Percentiles rank a stretch among this genome's conserved stretches.
Conservation (phyloP, 2,797 vertebrate genomes). For the Danio tinwini region DNA sequence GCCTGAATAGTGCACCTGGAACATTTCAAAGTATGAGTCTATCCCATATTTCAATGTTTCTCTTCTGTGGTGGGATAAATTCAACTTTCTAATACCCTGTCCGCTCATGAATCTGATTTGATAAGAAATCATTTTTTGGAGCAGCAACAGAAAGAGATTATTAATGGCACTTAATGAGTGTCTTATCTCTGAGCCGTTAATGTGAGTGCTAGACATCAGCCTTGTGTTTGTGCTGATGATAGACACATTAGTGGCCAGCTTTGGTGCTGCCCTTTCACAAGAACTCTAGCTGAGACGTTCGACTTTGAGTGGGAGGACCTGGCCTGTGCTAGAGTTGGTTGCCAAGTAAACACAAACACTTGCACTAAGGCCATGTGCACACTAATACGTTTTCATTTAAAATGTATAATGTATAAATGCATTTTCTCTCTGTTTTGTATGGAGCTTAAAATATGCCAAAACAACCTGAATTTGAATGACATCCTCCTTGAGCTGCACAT, state of each 20-base stretch:
- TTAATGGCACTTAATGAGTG: not conserved
- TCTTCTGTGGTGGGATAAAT: not conserved
- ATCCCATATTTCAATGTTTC: not conserved
- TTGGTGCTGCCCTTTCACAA: not conserved
- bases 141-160: not conserved
- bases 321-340: not conserved
- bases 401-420: no score
- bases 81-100: not conserved
- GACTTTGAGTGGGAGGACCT: not conserved
- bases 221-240: slow-evolving; percentile 14
- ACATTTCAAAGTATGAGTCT: not conserved
- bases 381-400: no score
- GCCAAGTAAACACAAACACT: not conserved
- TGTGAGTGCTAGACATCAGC: not conserved
- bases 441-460: no score
- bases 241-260: not conserved
- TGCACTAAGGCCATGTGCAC: no score
- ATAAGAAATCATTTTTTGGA: not conserved
- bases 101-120: not conserved
- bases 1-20: not conserved
- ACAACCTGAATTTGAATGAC: no score
- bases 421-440: no score
- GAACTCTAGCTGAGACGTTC: not conserved
- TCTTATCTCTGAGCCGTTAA: not conserved
- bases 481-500: no score